Percentiles rank a stretch among this genome's conserved stretches.
These are phyloP conservation scores for Bombyx mandarina DNA, from an alignment of 1,140 invertebrate genomes.

Conservation along the genomic window DNA sequence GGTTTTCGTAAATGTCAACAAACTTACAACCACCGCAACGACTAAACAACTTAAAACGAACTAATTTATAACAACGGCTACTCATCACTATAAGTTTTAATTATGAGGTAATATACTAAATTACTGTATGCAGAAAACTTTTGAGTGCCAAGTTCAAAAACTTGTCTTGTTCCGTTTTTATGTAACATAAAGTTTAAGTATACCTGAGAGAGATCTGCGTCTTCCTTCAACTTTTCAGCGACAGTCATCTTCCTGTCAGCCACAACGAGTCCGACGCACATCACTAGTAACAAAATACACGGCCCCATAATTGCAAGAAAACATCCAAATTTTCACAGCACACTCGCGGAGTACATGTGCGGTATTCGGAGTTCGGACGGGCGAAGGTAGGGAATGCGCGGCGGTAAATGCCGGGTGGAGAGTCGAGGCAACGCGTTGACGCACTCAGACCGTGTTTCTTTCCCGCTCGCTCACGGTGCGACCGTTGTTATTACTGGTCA, in stretches of 20 bases:
- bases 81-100: too few species aligned
- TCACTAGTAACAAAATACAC: conserved; percentile 50
- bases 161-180: neutral
- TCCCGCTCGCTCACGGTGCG: conserved; percentile 38
- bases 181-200: conserved; percentile 17
- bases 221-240: conserved; percentile 49
- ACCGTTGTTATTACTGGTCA: conserved; percentile 36
- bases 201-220: conserved; percentile 59
- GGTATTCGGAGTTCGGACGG: conserved; percentile 22
- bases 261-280: conserved; percentile 24
- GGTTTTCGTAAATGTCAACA: too few species aligned
- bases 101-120: too few species aligned
- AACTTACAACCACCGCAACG: too few species aligned
- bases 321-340: conserved; percentile 34
- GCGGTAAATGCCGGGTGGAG: conserved; percentile 41
- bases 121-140: too few species aligned
- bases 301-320: conserved; percentile 41
- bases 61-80: too few species aligned
- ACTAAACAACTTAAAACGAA: too few species aligned
- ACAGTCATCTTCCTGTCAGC: conserved; percentile 54
- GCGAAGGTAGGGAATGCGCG: conserved; percentile 29
- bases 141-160: neutral
- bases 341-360: conserved; percentile 48
- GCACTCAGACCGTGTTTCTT: conserved; percentile 24
- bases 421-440: conserved; percentile 38